These are phyloP conservation scores for Samia ricini DNA, from an alignment of 1,140 invertebrate species.

Conservation along the genomic window DNA sequence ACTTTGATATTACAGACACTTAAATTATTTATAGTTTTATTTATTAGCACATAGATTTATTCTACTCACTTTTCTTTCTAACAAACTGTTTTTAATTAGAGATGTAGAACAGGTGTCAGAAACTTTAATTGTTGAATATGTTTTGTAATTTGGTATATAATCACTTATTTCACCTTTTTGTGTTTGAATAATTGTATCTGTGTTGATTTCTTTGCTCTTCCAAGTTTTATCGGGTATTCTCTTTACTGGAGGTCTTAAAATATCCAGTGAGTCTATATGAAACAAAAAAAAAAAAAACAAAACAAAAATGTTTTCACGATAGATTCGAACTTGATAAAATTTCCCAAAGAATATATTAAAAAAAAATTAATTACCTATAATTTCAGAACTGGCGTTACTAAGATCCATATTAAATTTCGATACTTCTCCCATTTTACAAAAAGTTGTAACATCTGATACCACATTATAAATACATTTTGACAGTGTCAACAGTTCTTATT, in stretches of 20 bases:
- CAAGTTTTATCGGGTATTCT: conserved; percentile 14
- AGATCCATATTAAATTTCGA: conserved; percentile 34
- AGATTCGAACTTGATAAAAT: not conserved
- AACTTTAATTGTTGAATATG: not conserved
- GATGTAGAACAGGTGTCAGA: conserved; percentile 15
- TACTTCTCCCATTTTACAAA: not conserved
- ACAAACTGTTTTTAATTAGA: conserved; percentile 23
- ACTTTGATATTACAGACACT: too few species aligned
- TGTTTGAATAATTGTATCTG: not conserved
- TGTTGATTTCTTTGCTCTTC: not conserved
- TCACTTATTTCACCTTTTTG: not conserved
- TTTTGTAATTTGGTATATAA: not conserved
- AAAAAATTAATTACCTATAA: conserved; percentile 35
- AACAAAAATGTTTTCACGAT: conserved; percentile 15
- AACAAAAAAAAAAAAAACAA: conserved; percentile 31
- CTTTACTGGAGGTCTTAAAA: conserved; percentile 42
- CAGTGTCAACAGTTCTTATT: not conserved
- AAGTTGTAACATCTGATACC: not conserved
- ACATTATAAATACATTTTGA: conserved; percentile 1
- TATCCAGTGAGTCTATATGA: conserved; percentile 48
- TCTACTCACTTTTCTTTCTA: conserved; percentile 21
- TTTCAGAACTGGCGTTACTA: conserved; percentile 26
- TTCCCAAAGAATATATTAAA: conserved; percentile 22
- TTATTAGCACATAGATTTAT: not conserved
- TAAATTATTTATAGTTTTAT: not conserved